Conservation (phyloP, 2,113 vertebrate species). For the Opisthocomus hoazin region DNA sequence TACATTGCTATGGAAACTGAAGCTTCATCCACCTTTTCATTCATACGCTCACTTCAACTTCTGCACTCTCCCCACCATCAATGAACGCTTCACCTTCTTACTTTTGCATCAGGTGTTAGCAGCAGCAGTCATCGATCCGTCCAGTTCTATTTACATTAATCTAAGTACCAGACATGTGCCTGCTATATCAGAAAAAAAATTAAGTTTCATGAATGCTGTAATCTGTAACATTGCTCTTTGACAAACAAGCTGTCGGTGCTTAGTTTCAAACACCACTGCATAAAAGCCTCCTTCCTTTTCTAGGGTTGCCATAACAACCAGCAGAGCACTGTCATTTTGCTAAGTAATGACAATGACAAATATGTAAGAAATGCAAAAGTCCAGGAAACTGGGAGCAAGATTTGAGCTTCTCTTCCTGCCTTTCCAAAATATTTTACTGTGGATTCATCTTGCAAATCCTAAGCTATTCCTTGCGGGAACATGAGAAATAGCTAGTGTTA, state of each 20-base stretch:
- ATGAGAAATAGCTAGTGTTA: neutral
- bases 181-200: neutral
- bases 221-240: neutral
- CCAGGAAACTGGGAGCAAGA: constrained; percentile 2
- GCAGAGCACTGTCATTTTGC: neutral
- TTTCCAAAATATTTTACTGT: constrained; percentile 19
- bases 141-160: neutral
- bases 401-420: constrained; percentile 18
- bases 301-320: constrained; percentile 43
- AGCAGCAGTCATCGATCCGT: neutral
- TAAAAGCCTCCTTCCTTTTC: neutral
- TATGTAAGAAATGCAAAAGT: constrained; percentile 30
- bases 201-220: neutral
- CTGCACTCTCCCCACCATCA: neutral
- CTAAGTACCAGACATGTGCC: neutral
- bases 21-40: neutral
- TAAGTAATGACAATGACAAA: constrained; percentile 51
- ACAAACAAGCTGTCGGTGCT: neutral
- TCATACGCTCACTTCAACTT: neutral
- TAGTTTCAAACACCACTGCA: neutral
- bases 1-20: neutral
- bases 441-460: constrained; percentile 32
- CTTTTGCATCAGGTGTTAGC: neutral
- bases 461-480: constrained; percentile 23
- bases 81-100: neutral